phyloP scores from a whole-genome alignment of 2,888 invertebrate species.

The Acrobasis consociella region DNA sequence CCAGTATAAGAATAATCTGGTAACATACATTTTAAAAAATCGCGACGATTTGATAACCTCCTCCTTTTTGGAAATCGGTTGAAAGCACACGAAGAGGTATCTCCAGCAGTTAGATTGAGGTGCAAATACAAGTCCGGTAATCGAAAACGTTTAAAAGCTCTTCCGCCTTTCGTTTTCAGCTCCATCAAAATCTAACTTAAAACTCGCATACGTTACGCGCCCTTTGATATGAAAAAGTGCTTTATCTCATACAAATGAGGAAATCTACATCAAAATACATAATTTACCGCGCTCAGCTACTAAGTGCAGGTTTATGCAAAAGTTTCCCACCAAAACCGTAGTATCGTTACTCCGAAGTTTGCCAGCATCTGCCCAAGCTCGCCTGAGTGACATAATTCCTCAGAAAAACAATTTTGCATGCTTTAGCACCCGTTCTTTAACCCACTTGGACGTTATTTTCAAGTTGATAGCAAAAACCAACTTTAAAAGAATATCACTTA shows the following conservation, averaged over 20 bases:
- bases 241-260: constrained; percentile 4
- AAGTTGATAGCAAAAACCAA: constrained; percentile 14
- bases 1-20: too few relatives aligned
- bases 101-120: background rate
- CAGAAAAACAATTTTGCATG: constrained; percentile 33
- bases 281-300: constrained; percentile 41
- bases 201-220: constrained; percentile 5
- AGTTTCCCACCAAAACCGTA: constrained; percentile 45
- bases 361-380: constrained; percentile 47
- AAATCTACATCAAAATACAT: constrained; percentile 37
- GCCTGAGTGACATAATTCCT: constrained; percentile 36
- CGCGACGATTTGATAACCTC: too few relatives aligned
- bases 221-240: background rate
- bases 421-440: constrained; percentile 19
- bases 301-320: constrained; percentile 51
- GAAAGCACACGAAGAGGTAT: too few relatives aligned
- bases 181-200: background rate
- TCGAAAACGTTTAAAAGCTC: background rate
- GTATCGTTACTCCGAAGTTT: constrained; percentile 51
- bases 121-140: background rate
- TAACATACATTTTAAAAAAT: too few relatives aligned
- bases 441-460: constrained; percentile 8
- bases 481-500: constrained; percentile 19
- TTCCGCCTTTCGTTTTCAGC: background rate
- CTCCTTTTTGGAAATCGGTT: too few relatives aligned